These are phyloP conservation scores for Acanthopleura granulata DNA, from an alignment of 2,888 invertebrate genomes.

Conservation along the genomic window DNA sequence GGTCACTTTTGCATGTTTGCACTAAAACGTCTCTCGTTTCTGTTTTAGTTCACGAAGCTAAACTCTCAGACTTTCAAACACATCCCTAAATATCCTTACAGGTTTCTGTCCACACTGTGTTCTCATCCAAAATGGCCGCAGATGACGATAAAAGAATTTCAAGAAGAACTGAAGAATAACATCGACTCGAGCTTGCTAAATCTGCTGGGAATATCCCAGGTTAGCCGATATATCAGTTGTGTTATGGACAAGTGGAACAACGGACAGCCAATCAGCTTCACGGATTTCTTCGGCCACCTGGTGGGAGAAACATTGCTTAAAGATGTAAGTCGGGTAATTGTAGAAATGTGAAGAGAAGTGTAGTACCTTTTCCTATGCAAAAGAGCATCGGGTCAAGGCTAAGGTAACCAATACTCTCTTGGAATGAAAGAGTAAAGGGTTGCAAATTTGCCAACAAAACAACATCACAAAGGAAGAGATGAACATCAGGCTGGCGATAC, in stretches of 20 bases:
- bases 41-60: too few relatives aligned
- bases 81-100: conserved; percentile 28
- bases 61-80: too few relatives aligned
- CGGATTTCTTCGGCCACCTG: conserved; percentile 71
- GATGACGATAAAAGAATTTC: conserved; percentile 61
- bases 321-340: conserved; percentile 53
- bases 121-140: conserved; percentile 70
- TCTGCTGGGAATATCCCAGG: conserved; percentile 57
- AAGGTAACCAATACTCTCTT: too few relatives aligned
- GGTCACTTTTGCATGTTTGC: too few relatives aligned
- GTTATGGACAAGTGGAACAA: conserved; percentile 65
- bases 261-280: conserved; percentile 71
- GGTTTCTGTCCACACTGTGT: conserved; percentile 70
- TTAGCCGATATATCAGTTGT: conserved; percentile 57
- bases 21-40: too few relatives aligned
- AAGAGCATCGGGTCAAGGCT: too few relatives aligned
- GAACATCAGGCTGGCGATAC: too few relatives aligned
- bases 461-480: too few relatives aligned
- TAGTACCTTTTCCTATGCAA: too few relatives aligned
- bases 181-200: conserved; percentile 66
- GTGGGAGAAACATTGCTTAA: conserved; percentile 70
- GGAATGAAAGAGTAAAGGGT: too few relatives aligned
- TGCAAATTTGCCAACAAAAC: too few relatives aligned
- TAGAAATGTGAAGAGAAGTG: neutral
- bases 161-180: conserved; percentile 63